A percentile compares a stretch with the other conserved stretches of the same genome.
Conservation (phyloP, 2,888 invertebrate species). For the Carterocephalus palaemon region DNA sequence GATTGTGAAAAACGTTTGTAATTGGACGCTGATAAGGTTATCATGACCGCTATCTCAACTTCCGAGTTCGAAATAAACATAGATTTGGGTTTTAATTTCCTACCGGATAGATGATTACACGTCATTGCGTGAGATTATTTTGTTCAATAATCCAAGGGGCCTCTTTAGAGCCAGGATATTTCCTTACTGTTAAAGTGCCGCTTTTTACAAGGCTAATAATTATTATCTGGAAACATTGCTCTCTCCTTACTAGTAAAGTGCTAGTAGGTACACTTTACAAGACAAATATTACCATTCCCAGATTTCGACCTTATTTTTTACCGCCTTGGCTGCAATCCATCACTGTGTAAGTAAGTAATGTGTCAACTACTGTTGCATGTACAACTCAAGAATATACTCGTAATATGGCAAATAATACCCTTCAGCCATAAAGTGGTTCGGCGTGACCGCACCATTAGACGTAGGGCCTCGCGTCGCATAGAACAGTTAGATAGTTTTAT, state of each 20-base stretch:
- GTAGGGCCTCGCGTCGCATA: slow-evolving; percentile 9
- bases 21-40: slow-evolving; percentile 26
- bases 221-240: no score
- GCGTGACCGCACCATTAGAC: slow-evolving; percentile 19
- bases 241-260: no score
- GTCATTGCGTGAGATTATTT: no score
- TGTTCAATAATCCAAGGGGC: no score
- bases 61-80: slow-evolving; percentile 22
- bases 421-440: slow-evolving; percentile 15
- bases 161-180: no score
- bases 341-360: no score
- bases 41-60: slow-evolving; percentile 23
- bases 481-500: slow-evolving; percentile 23
- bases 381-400: neutral
- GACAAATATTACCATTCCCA: no score
- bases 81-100: slow-evolving; percentile 16
- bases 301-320: no score
- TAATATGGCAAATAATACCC: slow-evolving; percentile 7
- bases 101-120: slow-evolving; percentile 13
- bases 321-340: no score
- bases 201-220: no score
- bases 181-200: no score
- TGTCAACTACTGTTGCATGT: slow-evolving; percentile 16
- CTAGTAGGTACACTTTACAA: no score
- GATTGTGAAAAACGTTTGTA: slow-evolving; percentile 15